Evolutionary conservation across 2,888 invertebrate genomes (phyloP), one percentile per base, ranked within the genome.

Genomic region (Ophion ellenae): DNA sequence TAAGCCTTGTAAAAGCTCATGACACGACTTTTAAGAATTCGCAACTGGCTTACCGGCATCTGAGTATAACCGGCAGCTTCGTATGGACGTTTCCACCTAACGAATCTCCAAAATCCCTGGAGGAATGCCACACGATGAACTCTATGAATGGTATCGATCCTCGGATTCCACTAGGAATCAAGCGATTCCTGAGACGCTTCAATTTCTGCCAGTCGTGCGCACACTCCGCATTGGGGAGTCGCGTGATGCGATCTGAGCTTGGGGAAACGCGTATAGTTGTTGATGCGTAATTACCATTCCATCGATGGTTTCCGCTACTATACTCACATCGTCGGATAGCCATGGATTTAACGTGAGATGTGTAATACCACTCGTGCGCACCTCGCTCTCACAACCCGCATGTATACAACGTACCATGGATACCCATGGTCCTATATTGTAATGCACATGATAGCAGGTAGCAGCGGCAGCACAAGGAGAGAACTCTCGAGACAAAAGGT

Each of bases 401-500:
- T 70, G 28, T 66, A 66, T 32, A 61, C 2, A 61, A 2, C 20
- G 61, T 66, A 64, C 28, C 20, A 73, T 82, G 40, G 59, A 69
- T 70, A 69, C 61, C 75, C 70, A 76, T 53, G 24, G 64, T 45
- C 45, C 24, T 74, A 66, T 84, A 84, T 53, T 24, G 36, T 47
- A 73, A 17, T 74, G 69, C 32, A 66, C 57, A 73, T 47, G 66
- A 24, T 69, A 78, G 81, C 85, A 85, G 78, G 78, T 85, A 82
- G 78, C 81, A 70, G 70, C 32, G 61, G 67, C 40, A 63, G 74
- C 71, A 61, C 80, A 28, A 77, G 28, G 76, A 71, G 66, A 63
- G 67, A 57, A 78, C 45, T 66, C 75, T 75, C 70, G 70, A 81
- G 81, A 79, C 85, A 85, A 82, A 85, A 85, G 77, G 81, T 85